Base-by-base conservation (phyloP, 2,113 vertebrate species). In the Tursiops truncatus region DNA sequence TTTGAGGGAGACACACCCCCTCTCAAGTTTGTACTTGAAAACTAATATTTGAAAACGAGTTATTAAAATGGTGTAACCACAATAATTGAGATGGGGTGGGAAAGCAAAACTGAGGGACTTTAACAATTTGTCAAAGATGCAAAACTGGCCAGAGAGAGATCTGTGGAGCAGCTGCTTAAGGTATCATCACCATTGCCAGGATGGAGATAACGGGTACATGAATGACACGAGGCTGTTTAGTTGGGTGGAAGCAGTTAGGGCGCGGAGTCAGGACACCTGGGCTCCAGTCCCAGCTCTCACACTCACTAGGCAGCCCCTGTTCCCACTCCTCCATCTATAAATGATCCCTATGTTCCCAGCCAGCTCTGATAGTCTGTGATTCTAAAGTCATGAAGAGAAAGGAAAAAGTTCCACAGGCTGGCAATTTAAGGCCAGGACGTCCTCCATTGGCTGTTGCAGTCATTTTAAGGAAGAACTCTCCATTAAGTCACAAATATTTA, bases 321-420 rank as follows among this genome's bases (percentile, higher is more conserved):
- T 63, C 62, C 50, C 88, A 44, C 25, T 71, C 44, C 73, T 74
- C 31, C 33, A 33, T 26, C 36, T 73, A 21, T 7, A 50, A 58
- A n/a, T n/a, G 26, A 31, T 38, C 26, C 13, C 63, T 79, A 28
- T 56, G 44, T 88, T 79, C 56, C 70, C 77, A 74, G 77, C 38
- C 56, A 79, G 63, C 50, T 70, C 81, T 70, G 41, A 62, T 28
- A 62, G 5, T 63, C 94, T 63, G 33, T 60, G 41, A 56, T 76
- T 58, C 60, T 60, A n/a, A 44, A 15, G 83, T 91, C 17, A 62
- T 38, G 21, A 94, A 84, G 56, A n/a, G 31, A 83, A 83, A 94
- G 14, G 36, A 67, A 14, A 18, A 76, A 58, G 26, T 41, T 85
- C 17, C 25, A 17, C 13, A 17, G 21, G 1, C 3, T 74, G 31